phyloP scores from a whole-genome alignment of 1,140 invertebrate species.

The Propsilocerus akamusi region DNA sequence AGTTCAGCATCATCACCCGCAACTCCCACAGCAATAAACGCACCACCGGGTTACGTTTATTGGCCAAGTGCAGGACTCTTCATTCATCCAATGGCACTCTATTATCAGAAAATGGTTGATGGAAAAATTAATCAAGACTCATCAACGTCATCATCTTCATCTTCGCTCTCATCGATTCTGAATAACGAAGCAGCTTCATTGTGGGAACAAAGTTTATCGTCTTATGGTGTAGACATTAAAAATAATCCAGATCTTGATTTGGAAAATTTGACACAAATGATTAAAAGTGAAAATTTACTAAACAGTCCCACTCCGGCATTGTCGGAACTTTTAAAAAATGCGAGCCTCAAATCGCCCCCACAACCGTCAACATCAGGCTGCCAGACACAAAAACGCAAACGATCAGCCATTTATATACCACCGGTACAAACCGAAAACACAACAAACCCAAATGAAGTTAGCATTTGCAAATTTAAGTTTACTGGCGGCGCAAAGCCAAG shows the following conservation, averaged over 20 bases:
- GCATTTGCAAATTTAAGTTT: constrained; percentile 86
- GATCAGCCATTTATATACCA: constrained; percentile 64
- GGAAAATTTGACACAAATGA: too few relatives aligned
- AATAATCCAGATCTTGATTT: constrained; percentile 6
- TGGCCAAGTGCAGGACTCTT: constrained; percentile 50
- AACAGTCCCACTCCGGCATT: constrained; percentile 10
- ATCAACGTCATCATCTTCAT: not conserved
- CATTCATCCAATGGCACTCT: constrained; percentile 50
- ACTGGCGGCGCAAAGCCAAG: constrained; percentile 73
- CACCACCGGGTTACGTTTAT: constrained; percentile 29
- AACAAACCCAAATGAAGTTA: constrained; percentile 59
- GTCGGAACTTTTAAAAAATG: constrained; percentile 1
- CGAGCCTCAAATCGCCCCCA: constrained; percentile 6
- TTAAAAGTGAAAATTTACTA: constrained; percentile 24
- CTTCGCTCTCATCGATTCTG: not conserved
- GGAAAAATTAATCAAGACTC: constrained; percentile 6
- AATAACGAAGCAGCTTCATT: not conserved
- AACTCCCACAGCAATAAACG: not conserved
- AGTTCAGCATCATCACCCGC: not conserved
- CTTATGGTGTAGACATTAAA: not conserved
- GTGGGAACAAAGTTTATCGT: not conserved
- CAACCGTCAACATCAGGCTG: constrained; percentile 4
- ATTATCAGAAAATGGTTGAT: constrained; percentile 49
- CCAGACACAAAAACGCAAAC: constrained; percentile 41
- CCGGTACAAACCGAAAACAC: constrained; percentile 50